These are phyloP conservation scores for Syngnathus acus DNA, from an alignment of 2,797 vertebrate genomes.

Conservation along the genomic window DNA sequence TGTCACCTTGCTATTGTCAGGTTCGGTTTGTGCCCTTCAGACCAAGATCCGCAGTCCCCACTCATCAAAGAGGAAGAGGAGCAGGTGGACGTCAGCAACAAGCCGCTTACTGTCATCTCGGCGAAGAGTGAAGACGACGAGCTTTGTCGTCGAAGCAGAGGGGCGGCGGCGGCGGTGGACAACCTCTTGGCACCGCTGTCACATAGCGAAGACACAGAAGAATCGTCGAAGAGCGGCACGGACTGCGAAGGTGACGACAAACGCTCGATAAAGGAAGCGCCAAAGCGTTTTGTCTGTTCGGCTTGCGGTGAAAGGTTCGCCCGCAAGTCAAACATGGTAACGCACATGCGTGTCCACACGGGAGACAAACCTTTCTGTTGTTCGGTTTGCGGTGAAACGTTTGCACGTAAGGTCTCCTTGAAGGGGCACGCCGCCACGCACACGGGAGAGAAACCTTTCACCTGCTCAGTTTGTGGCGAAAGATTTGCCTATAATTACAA, in stretches of 20 bases:
- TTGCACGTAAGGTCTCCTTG: neutral
- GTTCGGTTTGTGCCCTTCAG: too few species aligned
- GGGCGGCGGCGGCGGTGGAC: neutral
- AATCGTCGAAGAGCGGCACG: neutral
- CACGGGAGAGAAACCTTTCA: neutral
- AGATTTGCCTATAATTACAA: conserved; percentile 1
- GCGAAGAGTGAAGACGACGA: neutral
- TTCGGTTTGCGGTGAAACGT: neutral
- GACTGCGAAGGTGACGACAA: neutral
- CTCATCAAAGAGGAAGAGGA: neutral
- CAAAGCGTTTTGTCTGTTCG: neutral
- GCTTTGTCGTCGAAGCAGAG: neutral
- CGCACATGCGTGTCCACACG: neutral
- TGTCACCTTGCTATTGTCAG: too few species aligned
- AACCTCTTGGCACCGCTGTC: neutral
- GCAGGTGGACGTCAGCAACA: neutral
- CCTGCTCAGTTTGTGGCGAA: neutral
- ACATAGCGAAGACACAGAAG: neutral
- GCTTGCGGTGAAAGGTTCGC: neutral
- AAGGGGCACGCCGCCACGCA: neutral
- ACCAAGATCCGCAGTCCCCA: neutral
- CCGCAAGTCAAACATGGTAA: neutral
- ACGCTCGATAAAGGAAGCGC: neutral
- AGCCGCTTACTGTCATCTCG: neutral
- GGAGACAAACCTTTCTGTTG: neutral